Conservation (phyloP, 30 jellyfish, hydroid and myxozoan species). For the Pelagia noctiluca region DNA sequence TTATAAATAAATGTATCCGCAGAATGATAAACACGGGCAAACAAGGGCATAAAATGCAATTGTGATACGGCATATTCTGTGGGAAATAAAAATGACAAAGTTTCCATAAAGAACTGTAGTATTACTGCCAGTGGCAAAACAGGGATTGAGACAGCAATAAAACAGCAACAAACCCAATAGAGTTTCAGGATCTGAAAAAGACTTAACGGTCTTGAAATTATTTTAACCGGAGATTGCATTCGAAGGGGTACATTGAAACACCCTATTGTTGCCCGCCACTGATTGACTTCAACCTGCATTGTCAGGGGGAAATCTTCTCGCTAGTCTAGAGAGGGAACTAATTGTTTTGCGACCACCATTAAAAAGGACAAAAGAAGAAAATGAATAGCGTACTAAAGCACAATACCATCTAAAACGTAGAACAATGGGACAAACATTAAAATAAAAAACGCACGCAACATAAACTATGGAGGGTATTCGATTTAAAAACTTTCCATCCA, state of each 20-base stretch:
- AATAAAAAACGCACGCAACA: too few species aligned
- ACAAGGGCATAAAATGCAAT: constrained; percentile 54
- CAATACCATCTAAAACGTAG: too few species aligned
- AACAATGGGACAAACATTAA: too few species aligned
- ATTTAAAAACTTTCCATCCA: too few species aligned
- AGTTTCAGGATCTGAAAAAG: constrained; percentile 38
- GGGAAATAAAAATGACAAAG: constrained; percentile 3
- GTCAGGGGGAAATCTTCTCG: constrained; percentile 48
- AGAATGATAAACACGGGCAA: constrained; percentile 59
- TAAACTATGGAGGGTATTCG: too few species aligned
- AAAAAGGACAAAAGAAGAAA: too few species aligned
- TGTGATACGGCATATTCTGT: too few species aligned
- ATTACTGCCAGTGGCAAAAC: constrained; percentile 35
- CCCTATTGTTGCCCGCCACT: constrained; percentile 60
- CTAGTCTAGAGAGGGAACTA: constrained; percentile 47
- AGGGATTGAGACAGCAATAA: constrained; percentile 39
- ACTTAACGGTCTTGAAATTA: constrained; percentile 27
- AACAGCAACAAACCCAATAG: constrained; percentile 33
- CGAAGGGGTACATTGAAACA: constrained; percentile 38
- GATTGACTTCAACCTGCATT: constrained; percentile 59
- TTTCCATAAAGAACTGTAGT: constrained; percentile 27
- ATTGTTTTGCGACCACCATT: too few species aligned
- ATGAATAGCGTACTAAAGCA: too few species aligned
- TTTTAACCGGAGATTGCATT: constrained; percentile 13
- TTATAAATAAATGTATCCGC: constrained; percentile 23